A percentile compares a stretch with the other conserved stretches of the same genome.
These are phyloP conservation scores for Sebastiscus tertius DNA, from an alignment of 2,797 vertebrate species.

Conservation along the genomic window DNA sequence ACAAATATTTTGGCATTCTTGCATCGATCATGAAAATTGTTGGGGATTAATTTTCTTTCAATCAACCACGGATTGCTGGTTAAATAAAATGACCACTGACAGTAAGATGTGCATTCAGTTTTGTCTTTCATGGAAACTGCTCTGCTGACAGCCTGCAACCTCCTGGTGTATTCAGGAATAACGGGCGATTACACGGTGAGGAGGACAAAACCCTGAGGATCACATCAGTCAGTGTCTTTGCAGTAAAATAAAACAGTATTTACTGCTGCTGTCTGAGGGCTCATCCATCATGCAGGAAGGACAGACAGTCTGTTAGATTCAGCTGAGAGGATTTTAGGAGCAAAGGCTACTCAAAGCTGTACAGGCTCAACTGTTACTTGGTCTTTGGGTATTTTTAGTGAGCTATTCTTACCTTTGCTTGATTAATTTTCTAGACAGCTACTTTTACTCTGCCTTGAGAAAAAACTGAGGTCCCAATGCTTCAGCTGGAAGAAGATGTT, in stretches of 20 bases:
- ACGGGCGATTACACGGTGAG: not conserved
- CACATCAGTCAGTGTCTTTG: not conserved
- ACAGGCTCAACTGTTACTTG: not conserved
- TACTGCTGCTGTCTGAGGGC: not conserved
- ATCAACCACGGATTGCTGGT: not conserved
- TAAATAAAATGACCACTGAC: conserved; percentile 11
- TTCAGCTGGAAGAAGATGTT: not conserved
- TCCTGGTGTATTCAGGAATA: conserved; percentile 7
- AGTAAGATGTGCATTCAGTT: not conserved
- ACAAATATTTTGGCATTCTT: not conserved
- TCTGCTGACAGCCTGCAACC: not conserved
- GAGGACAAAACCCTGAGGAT: not conserved
- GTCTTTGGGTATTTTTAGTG: conserved; percentile 27
- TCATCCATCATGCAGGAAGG: not conserved
- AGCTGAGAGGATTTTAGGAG: not conserved
- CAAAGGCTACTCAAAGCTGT: not conserved
- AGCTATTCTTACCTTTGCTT: conserved; percentile 27
- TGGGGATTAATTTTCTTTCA: not conserved
- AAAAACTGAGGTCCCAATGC: not conserved
- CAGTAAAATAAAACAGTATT: not conserved
- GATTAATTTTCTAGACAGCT: conserved; percentile 15
- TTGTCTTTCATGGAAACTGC: conserved; percentile 4
- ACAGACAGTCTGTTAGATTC: not conserved
- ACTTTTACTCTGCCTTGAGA: not conserved
- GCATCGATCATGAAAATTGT: not conserved